Evolutionary conservation across 1,140 invertebrate species (phyloP).

Genomic region (Drosophila sulfurigaster): DNA sequence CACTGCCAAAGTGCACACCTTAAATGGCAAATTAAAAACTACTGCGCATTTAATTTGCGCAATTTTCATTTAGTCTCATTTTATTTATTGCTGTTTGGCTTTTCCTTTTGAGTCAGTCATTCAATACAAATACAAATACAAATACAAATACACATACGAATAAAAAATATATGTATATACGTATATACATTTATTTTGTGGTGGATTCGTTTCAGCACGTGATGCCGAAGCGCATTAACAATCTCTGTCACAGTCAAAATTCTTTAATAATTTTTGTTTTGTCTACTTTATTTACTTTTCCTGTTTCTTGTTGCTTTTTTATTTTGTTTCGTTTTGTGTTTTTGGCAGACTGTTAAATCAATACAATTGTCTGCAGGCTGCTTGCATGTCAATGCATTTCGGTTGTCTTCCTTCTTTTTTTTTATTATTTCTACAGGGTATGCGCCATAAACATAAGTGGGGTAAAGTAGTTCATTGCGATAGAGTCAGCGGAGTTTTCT

Average conservation of each 20-base stretch:
- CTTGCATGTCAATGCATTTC: conserved; percentile 75
- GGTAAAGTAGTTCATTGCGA: background rate
- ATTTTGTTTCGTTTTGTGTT: conserved; percentile 5
- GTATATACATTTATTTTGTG: conserved; percentile 24
- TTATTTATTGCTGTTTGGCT: conserved; percentile 10
- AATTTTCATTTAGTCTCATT: conserved; percentile 42
- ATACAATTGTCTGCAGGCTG: conserved; percentile 58
- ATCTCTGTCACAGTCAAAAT: conserved; percentile 24
- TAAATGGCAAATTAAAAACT: conserved; percentile 73
- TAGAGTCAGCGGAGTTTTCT: background rate
- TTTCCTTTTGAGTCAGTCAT: conserved; percentile 20
- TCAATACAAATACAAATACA: background rate
- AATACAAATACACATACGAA: background rate
- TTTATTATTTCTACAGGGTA: conserved; percentile 14
- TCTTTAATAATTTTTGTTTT: conserved; percentile 20
- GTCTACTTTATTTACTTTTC: conserved; percentile 46
- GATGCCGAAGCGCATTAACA: conserved; percentile 31
- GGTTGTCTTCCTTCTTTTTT: conserved; percentile 18
- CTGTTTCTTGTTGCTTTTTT: conserved; percentile 11
- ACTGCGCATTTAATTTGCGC: conserved; percentile 52
- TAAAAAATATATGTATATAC: background rate
- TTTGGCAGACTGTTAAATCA: conserved; percentile 72
- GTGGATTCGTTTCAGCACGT: conserved; percentile 27
- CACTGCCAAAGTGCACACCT: conserved; percentile 39
- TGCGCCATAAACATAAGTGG: background rate